Evolutionary conservation across 2,888 invertebrate species (phyloP).

Genomic region (Brachyopa scutellaris): DNA sequence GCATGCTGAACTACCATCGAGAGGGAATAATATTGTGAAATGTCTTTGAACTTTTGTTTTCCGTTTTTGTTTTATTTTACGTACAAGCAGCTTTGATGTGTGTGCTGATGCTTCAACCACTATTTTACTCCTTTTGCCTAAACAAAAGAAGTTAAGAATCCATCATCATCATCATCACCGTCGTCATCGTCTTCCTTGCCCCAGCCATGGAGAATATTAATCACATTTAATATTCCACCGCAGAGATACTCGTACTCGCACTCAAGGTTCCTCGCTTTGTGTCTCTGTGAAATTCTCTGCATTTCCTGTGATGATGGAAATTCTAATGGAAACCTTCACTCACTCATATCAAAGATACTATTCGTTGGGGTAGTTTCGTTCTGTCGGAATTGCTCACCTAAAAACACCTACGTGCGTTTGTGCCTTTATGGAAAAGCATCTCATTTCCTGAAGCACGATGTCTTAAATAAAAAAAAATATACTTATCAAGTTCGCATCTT

Average conservation of each 20-base stretch:
- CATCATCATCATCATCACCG: conserved; percentile 35
- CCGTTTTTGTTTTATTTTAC: neutral
- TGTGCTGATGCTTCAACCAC: conserved; percentile 15
- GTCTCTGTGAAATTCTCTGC: conserved; percentile 60
- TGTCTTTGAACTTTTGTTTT: conserved; percentile 20
- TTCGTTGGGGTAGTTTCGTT: conserved; percentile 18
- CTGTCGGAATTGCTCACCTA: conserved; percentile 31
- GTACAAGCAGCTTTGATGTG: conserved; percentile 47
- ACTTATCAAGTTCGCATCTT: conserved; percentile 41
- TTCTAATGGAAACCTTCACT: conserved; percentile 51
- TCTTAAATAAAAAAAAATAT: neutral
- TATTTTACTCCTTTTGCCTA: conserved; percentile 32
- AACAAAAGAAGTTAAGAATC: conserved; percentile 35
- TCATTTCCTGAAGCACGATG: conserved; percentile 3
- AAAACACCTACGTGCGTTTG: conserved; percentile 42
- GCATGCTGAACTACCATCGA: neutral
- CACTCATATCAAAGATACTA: conserved; percentile 42
- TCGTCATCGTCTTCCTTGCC: conserved; percentile 7
- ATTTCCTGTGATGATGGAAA: conserved; percentile 48
- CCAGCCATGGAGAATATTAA: conserved; percentile 49
- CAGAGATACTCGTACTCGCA: conserved; percentile 4
- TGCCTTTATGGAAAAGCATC: conserved; percentile 19
- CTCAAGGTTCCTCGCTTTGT: conserved; percentile 52
- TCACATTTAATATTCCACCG: conserved; percentile 62
- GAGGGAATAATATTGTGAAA: conserved; percentile 12